phyloP scores from a whole-genome alignment of 2,888 invertebrate genomes.

The Torymus aiolomorphi region DNA sequence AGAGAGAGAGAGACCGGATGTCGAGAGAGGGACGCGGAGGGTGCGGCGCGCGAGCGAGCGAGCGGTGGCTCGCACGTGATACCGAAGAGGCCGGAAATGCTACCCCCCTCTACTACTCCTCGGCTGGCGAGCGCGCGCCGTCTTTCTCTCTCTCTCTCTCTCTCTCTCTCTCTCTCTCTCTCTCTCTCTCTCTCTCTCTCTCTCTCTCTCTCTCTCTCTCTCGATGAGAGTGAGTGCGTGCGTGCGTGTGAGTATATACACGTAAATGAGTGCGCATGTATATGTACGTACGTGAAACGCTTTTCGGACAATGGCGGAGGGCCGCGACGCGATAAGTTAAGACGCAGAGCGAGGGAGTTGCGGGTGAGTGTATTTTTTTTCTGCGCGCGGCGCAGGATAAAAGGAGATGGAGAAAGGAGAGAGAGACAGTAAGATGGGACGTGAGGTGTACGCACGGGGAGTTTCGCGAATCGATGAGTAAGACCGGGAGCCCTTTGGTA shows the following conservation, averaged over 20 bases:
- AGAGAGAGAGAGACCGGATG: constrained; percentile 63
- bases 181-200: constrained; percentile 54
- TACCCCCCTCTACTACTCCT: constrained; percentile 62
- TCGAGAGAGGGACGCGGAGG: constrained; percentile 67
- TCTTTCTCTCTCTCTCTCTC: constrained; percentile 55
- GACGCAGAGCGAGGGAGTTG: no score
- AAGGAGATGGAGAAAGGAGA: no score
- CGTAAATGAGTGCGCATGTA: background rate
- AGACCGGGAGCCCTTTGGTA: constrained; percentile 16
- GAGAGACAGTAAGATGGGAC: background rate
- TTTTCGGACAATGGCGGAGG: no score
- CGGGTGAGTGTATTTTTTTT: no score
- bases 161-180: constrained; percentile 51
- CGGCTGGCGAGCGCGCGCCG: background rate
- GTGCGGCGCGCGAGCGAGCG: constrained; percentile 61
- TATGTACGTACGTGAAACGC: no score
- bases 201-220: constrained; percentile 54
- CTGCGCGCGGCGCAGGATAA: no score
- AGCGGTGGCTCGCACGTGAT: constrained; percentile 75
- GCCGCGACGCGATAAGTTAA: no score
- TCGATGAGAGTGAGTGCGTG: constrained; percentile 7
- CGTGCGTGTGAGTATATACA: background rate
- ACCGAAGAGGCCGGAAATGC: constrained; percentile 74
- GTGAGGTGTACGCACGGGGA: constrained; percentile 15
- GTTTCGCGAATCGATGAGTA: constrained; percentile 30